These are phyloP conservation scores for Monopterus albus DNA, from an alignment of 2,113 vertebrate genomes.

Conservation along the genomic window DNA sequence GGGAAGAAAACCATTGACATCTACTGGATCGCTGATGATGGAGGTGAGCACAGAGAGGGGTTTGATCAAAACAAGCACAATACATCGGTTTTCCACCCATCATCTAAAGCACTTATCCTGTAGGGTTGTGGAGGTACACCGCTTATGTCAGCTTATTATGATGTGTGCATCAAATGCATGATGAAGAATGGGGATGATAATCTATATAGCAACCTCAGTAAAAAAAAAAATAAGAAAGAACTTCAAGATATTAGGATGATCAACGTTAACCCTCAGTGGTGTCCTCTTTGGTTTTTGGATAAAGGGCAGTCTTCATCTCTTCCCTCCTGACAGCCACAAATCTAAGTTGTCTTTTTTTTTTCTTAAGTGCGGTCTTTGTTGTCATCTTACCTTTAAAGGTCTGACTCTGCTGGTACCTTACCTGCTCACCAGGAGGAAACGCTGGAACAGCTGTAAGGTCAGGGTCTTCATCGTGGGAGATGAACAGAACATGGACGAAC, in stretches of 20 bases:
- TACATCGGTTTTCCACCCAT: no score
- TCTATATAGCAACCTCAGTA: not conserved
- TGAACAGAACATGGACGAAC: constrained; percentile 74
- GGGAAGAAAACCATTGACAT: constrained; percentile 80
- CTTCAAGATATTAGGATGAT: no score
- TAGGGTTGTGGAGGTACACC: no score
- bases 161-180: not conserved
- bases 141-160: not conserved
- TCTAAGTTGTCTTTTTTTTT: not conserved
- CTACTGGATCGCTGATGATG: constrained; percentile 85
- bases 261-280: no score
- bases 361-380: not conserved
- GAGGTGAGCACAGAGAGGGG: constrained; percentile 62
- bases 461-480: constrained; percentile 81
- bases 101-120: no score
- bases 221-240: no score
- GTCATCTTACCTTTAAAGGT: constrained; percentile 65
- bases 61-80: not conserved
- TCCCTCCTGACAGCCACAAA: no score
- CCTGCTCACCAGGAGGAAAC: constrained; percentile 79
- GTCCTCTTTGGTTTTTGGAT: no score
- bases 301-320: no score
- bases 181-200: not conserved
- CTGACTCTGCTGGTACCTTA: constrained; percentile 85
- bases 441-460: constrained; percentile 77